These are phyloP conservation scores for Tauraco hartlaubi DNA, from an alignment of 2,797 vertebrate species.

Conservation along the genomic window DNA sequence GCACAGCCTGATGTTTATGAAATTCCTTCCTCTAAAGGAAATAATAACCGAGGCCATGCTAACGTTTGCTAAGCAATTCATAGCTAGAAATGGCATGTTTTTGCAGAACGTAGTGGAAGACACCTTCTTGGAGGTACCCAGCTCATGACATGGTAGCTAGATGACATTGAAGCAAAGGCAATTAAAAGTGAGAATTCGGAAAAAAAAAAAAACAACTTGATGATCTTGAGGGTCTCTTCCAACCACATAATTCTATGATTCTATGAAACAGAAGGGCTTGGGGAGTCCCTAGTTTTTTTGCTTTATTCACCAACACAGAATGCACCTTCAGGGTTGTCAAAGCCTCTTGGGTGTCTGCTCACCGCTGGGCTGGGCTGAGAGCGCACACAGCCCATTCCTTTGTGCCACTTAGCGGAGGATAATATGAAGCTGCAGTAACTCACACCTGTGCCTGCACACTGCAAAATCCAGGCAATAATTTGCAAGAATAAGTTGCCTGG, in stretches of 20 bases:
- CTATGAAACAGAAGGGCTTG: not conserved
- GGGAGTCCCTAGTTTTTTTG: not conserved
- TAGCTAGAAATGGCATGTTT: not conserved
- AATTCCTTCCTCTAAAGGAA: not conserved
- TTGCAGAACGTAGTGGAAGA: not conserved
- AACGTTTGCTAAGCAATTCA: not conserved
- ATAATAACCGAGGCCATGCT: not conserved
- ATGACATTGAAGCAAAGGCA: not conserved
- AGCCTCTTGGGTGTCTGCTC: not conserved
- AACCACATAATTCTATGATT: no score
- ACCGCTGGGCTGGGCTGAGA: not conserved
- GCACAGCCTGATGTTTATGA: not conserved
- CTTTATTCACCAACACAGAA: rapidly evolving
- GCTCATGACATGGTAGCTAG: not conserved
- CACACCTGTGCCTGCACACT: not conserved
- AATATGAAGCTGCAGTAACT: rapidly evolving
- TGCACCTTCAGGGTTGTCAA: not conserved
- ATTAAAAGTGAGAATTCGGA: not conserved
- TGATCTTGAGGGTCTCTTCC: no score
- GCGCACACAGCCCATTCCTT: not conserved
- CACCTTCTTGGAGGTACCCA: not conserved
- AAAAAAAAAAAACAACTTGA: not conserved
- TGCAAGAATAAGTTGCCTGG: not conserved
- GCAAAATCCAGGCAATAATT: not conserved
- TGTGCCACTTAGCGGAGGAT: not conserved